Percentiles rank a stretch among this genome's conserved stretches.
Conservation (phyloP, 2,797 vertebrate genomes). For the Ispidina picta region DNA sequence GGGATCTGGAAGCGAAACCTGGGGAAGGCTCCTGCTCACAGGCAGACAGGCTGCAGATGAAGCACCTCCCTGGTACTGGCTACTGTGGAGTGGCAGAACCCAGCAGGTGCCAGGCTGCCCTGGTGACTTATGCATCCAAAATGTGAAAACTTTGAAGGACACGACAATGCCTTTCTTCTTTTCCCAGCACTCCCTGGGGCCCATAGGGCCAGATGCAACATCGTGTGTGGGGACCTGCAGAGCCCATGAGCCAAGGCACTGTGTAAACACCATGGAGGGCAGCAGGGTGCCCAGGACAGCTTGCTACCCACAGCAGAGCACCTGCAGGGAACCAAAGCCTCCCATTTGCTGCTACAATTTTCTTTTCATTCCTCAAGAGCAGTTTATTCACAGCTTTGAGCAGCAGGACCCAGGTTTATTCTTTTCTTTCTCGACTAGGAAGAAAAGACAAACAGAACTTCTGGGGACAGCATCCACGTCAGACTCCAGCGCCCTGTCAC, state of each 20-base stretch:
- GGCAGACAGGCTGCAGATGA: background rate
- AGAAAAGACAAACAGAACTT: slow-evolving; percentile 63
- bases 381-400: slow-evolving; percentile 61
- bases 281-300: background rate
- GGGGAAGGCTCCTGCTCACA: background rate
- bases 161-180: background rate
- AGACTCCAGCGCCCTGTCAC: background rate
- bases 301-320: background rate
- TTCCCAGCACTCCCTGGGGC: background rate
- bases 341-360: slow-evolving; percentile 46
- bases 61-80: background rate
- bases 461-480: slow-evolving; percentile 24
- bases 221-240: fast-evolving
- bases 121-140: background rate
- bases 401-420: slow-evolving; percentile 35
- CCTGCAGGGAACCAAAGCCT: background rate
- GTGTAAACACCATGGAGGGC: background rate
- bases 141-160: background rate
- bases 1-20: fast-evolving
- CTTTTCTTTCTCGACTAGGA: slow-evolving; percentile 38
- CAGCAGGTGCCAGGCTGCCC: background rate
- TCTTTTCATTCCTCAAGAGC: slow-evolving; percentile 29
- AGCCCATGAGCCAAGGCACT: background rate
- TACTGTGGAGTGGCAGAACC: background rate
- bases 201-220: background rate